A percentile compares a stretch with the other conserved stretches of the same genome.
These are phyloP conservation scores for Vesta saturnalis DNA, from an alignment of 2,888 invertebrate species.

Conservation along the genomic window DNA sequence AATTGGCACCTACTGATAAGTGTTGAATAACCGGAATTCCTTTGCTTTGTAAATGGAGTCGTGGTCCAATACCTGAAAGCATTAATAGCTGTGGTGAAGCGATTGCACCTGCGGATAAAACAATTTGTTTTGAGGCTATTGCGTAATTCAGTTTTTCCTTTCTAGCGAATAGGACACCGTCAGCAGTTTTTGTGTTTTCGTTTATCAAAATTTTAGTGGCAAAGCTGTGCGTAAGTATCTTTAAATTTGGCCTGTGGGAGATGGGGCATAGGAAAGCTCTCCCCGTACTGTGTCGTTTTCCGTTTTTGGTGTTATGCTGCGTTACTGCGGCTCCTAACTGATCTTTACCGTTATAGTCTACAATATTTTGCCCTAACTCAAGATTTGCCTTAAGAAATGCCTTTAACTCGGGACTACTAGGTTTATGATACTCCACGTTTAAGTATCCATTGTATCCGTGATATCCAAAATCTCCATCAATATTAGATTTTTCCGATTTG, in stretches of 20 bases:
- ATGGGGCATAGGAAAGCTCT: slow-evolving; percentile 80
- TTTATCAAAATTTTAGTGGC: slow-evolving; percentile 75
- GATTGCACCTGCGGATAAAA: slow-evolving; percentile 80
- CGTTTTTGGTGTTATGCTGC: slow-evolving; percentile 74
- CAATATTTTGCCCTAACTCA: slow-evolving; percentile 73
- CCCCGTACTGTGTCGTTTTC: slow-evolving; percentile 78
- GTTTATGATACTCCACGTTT: slow-evolving; percentile 72
- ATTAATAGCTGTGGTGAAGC: slow-evolving; percentile 85
- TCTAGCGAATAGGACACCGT: slow-evolving; percentile 75
- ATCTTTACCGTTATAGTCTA: slow-evolving; percentile 75
- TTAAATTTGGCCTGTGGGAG: slow-evolving; percentile 70
- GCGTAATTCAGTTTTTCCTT: slow-evolving; percentile 64
- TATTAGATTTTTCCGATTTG: slow-evolving; percentile 73
- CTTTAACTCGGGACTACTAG: slow-evolving; percentile 67
- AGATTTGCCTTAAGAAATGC: slow-evolving; percentile 72
- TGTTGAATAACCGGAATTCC: slow-evolving; percentile 71
- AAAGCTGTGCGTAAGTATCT: slow-evolving; percentile 74
- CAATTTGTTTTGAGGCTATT: slow-evolving; percentile 75
- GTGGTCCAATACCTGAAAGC: slow-evolving; percentile 82
- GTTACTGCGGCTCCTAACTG: slow-evolving; percentile 72
- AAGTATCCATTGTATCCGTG: slow-evolving; percentile 74
- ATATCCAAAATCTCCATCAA: slow-evolving; percentile 69
- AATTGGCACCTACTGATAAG: slow-evolving; percentile 78
- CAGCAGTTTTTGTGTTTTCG: slow-evolving; percentile 66
- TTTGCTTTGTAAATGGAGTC: slow-evolving; percentile 66